These are phyloP conservation scores for Stegodyphus mimosarum DNA, from an alignment of 1,140 invertebrate genomes.

Conservation along the genomic window DNA sequence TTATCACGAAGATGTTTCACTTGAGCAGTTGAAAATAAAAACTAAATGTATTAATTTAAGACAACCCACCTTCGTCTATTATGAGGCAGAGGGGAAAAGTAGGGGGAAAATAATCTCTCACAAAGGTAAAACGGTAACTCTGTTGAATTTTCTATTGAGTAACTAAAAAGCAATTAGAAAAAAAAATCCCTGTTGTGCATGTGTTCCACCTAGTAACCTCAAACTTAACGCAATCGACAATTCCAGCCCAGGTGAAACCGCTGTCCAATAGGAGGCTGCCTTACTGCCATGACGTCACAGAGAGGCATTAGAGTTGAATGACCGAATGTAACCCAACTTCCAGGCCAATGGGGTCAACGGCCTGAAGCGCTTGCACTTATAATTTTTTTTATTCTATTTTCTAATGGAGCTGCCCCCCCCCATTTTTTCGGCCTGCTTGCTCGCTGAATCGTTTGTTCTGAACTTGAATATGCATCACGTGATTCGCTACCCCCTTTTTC, in stretches of 20 bases:
- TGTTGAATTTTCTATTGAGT: background rate
- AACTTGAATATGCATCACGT: constrained; percentile 60
- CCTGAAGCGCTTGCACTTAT: constrained; percentile 57
- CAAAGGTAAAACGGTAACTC: too few species aligned
- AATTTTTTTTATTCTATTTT: constrained; percentile 44
- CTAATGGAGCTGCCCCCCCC: constrained; percentile 25
- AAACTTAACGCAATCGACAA: constrained; percentile 33
- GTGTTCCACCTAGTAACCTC: constrained; percentile 60
- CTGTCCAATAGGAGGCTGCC: constrained; percentile 27
- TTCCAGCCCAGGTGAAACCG: constrained; percentile 43
- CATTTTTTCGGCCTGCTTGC: constrained; percentile 2
- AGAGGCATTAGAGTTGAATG: constrained; percentile 48
- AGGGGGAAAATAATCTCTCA: too few species aligned
- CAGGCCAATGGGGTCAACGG: constrained; percentile 57
- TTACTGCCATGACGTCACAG: constrained; percentile 43
- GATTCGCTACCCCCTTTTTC: constrained; percentile 20
- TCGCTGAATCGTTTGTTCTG: constrained; percentile 28
- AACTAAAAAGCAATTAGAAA: constrained; percentile 15
- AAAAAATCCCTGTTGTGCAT: constrained; percentile 16
- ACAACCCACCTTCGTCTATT: too few species aligned
- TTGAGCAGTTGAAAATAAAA: too few species aligned
- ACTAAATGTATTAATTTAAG: too few species aligned
- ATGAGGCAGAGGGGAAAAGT: too few species aligned
- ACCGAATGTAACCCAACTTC: constrained; percentile 60
- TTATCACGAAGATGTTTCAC: too few species aligned